phyloP scores from a whole-genome alignment of 2,113 vertebrate species.

The Pantherophis guttatus region DNA sequence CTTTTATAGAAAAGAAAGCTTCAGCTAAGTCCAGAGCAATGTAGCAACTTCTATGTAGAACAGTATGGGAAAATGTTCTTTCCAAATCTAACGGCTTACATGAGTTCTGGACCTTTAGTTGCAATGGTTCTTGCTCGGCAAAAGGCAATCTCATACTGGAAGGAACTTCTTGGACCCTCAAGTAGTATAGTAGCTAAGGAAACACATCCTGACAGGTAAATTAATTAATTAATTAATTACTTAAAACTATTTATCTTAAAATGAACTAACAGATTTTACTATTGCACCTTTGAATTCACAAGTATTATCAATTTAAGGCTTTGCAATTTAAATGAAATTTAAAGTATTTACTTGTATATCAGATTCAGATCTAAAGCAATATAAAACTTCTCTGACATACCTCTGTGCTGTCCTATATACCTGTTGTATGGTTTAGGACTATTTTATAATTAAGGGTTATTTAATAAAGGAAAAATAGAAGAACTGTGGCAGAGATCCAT shows the following conservation, averaged over 20 bases:
- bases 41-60: conserved; percentile 91
- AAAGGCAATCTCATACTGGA: conserved; percentile 84
- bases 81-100: conserved; percentile 88
- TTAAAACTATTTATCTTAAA: neutral
- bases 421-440: neutral
- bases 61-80: conserved; percentile 89
- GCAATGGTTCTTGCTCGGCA: conserved; percentile 81
- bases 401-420: neutral
- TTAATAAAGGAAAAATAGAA: neutral
- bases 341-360: neutral
- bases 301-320: neutral
- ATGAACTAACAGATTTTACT: neutral
- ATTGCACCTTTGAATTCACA: neutral
- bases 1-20: conserved; percentile 81
- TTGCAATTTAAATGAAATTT: neutral
- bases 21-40: conserved; percentile 89
- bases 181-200: conserved; percentile 78
- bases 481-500: neutral
- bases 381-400: neutral
- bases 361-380: neutral
- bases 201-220: conserved; percentile 86
- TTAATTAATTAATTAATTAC: neutral
- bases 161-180: conserved; percentile 84
- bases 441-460: neutral
- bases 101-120: conserved; percentile 90